Percentiles rank a stretch among this genome's conserved stretches.
Conservation (phyloP, 2,797 vertebrate species). For the Fistularia commersonii region DNA sequence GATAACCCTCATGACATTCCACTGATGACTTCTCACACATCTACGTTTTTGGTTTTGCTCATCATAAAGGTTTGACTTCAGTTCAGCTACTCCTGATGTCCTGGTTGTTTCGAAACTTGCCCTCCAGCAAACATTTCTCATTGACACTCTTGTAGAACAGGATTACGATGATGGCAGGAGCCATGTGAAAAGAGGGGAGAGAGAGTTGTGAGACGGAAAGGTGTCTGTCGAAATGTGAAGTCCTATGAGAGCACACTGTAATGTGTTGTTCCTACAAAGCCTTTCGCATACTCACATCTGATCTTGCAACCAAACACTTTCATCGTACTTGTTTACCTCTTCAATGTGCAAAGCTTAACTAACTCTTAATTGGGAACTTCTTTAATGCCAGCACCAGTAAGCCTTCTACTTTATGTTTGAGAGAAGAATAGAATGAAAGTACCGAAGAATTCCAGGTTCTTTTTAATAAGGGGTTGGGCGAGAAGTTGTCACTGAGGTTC, state of each 20-base stretch:
- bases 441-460: slow-evolving; percentile 10
- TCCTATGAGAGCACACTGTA: slow-evolving; percentile 10
- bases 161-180: slow-evolving; percentile 11
- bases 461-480: slow-evolving; percentile 49
- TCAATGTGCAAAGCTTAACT: neutral
- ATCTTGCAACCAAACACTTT: slow-evolving; percentile 20
- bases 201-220: slow-evolving; percentile 11
- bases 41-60: no score
- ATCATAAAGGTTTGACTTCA: no score
- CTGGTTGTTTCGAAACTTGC: no score
- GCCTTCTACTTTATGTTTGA: slow-evolving; percentile 20
- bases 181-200: slow-evolving; percentile 27
- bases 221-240: slow-evolving; percentile 21
- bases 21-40: no score
- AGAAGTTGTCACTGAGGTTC: slow-evolving; percentile 15
- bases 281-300: slow-evolving; percentile 6
- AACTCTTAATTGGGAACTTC: slow-evolving; percentile 16
- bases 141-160: slow-evolving; percentile 12
- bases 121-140: no score
- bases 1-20: no score
- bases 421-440: slow-evolving; percentile 21
- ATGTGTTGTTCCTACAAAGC: slow-evolving; percentile 33
- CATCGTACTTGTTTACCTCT: slow-evolving; percentile 1
- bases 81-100: no score
- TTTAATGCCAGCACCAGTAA: slow-evolving; percentile 4